Evolutionary conservation across 2,888 invertebrate species (phyloP).

Genomic region (Hymenopus coronatus): DNA sequence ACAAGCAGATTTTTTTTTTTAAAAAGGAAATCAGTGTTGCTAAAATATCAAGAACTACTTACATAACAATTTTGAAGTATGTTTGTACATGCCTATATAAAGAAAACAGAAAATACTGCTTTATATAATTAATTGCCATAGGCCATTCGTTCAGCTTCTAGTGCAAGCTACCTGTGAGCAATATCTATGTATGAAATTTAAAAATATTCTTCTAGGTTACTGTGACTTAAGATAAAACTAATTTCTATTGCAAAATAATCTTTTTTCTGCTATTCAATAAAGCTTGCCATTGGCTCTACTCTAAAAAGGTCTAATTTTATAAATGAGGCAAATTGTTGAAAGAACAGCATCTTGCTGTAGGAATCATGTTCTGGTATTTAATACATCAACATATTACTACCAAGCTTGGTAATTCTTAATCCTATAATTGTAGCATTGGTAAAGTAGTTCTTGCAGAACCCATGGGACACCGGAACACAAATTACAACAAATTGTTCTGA

Average conservation of each 20-base stretch:
- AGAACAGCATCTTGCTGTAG: background rate
- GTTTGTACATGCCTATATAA: background rate
- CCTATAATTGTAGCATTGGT: background rate
- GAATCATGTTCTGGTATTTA: background rate
- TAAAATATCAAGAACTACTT: background rate
- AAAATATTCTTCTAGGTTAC: background rate
- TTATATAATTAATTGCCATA: background rate
- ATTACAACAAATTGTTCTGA: slow-evolving; percentile 5
- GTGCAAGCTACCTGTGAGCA: background rate
- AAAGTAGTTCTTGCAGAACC: background rate
- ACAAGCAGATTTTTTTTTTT: too few species aligned
- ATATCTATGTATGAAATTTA: background rate
- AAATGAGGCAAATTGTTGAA: background rate
- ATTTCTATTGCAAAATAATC: background rate
- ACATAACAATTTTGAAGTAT: background rate
- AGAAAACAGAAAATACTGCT: background rate
- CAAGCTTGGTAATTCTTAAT: background rate
- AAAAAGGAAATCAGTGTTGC: too few species aligned
- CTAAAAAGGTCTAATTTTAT: background rate
- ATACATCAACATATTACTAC: background rate
- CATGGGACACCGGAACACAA: background rate
- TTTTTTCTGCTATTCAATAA: background rate
- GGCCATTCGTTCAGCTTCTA: background rate
- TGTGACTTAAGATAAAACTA: background rate
- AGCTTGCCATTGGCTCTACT: background rate